Conservation (phyloP, 2,888 invertebrate genomes). For the Leptogaster cylindrica region DNA sequence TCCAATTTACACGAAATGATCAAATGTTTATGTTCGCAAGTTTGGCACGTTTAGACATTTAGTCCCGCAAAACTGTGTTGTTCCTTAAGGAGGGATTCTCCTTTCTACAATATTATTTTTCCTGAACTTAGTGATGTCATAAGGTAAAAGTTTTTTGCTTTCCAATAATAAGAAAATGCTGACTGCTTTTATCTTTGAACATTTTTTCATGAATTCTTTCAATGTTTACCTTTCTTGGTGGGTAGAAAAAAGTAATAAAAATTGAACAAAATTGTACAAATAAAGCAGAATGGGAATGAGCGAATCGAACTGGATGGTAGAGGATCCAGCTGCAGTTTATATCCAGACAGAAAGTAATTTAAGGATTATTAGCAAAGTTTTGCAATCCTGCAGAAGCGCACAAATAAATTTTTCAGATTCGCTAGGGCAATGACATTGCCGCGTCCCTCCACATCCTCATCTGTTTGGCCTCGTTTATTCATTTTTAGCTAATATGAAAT, state of each 20-base stretch:
- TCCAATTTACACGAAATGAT: too few relatives aligned
- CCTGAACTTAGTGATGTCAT: too few relatives aligned
- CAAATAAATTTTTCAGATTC: constrained; percentile 12
- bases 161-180: too few relatives aligned
- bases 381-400: constrained; percentile 32
- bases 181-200: too few relatives aligned
- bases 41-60: too few relatives aligned
- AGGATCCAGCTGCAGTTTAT: constrained; percentile 4
- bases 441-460: background rate
- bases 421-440: background rate
- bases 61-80: too few relatives aligned
- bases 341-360: constrained; percentile 36
- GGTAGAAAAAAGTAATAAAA: constrained; percentile 27
- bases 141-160: too few relatives aligned
- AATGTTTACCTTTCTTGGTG: too few relatives aligned
- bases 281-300: constrained; percentile 24
- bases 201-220: too few relatives aligned
- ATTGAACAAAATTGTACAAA: constrained; percentile 32
- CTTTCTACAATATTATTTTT: too few relatives aligned
- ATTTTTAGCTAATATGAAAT: constrained; percentile 9
- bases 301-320: constrained; percentile 25
- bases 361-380: constrained; percentile 40
- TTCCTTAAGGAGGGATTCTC: too few relatives aligned
- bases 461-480: background rate
- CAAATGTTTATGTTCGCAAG: too few relatives aligned